Evolutionary conservation across 1,140 invertebrate species (phyloP).

Genomic region (Chironomus tepperi): DNA sequence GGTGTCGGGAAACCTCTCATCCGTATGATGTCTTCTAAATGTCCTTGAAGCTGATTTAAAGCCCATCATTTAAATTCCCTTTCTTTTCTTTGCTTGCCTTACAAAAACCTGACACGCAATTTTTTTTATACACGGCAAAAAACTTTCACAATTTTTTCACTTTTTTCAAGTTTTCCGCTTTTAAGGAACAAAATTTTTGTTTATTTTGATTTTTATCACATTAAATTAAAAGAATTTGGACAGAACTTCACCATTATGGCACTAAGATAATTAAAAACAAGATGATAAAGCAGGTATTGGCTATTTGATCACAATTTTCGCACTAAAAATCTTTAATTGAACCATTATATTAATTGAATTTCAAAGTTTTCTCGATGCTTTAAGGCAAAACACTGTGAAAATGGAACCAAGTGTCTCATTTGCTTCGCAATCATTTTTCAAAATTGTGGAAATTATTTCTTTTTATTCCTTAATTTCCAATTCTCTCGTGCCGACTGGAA

Average conservation of each 20-base stretch:
- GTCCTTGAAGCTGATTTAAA: slow-evolving; percentile 1
- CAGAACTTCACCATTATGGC: background rate
- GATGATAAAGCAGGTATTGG: background rate
- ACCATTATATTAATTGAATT: slow-evolving; percentile 3
- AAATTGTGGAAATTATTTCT: background rate
- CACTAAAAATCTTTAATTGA: slow-evolving; percentile 9
- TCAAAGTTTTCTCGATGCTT: slow-evolving; percentile 8
- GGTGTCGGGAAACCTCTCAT: background rate
- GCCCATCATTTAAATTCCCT: background rate
- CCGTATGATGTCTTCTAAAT: slow-evolving; percentile 18
- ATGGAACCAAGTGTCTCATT: background rate
- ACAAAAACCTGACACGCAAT: no score
- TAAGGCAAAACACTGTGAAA: slow-evolving; percentile 12
- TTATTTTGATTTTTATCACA: background rate
- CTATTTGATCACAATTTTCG: background rate
- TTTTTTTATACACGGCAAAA: no score
- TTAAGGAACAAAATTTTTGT: background rate
- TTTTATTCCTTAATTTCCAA: no score
- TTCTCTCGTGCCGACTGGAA: background rate
- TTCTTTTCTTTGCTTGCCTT: background rate
- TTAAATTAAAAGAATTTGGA: background rate
- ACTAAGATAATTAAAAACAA: background rate
- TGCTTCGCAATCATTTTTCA: background rate
- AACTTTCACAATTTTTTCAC: no score
- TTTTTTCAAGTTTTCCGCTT: background rate